Evolutionary conservation across 2,797 vertebrate species (phyloP).

Genomic region (Acanthurus leucopareius): DNA sequence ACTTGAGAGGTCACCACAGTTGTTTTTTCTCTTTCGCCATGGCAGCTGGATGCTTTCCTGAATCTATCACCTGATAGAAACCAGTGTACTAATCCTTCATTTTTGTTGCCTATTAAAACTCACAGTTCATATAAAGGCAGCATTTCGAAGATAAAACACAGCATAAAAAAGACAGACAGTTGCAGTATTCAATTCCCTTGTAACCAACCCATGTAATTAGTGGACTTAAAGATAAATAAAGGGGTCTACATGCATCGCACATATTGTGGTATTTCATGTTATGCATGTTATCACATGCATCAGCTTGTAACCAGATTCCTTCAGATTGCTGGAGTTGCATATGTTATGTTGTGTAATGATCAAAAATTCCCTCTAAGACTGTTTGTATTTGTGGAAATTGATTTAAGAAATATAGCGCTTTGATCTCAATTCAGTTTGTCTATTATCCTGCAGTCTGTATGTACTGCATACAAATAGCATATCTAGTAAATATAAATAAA

Average conservation of each 20-base stretch:
- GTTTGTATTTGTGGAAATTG: background rate
- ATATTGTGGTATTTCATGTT: background rate
- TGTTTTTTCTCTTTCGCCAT: constrained; percentile 40
- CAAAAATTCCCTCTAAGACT: background rate
- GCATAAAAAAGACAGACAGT: constrained; percentile 45
- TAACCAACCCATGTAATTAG: constrained; percentile 40
- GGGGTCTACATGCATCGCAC: constrained; percentile 2
- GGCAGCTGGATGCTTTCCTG: constrained; percentile 46
- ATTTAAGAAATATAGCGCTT: background rate
- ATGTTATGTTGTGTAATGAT: background rate
- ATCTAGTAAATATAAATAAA: too few species aligned
- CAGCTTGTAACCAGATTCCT: background rate
- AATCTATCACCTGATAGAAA: constrained; percentile 59
- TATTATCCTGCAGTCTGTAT: constrained; percentile 12
- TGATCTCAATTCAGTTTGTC: background rate
- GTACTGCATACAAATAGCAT: background rate
- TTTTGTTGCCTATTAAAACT: constrained; percentile 69
- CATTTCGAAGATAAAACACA: constrained; percentile 57
- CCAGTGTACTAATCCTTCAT: constrained; percentile 56
- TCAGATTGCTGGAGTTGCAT: background rate
- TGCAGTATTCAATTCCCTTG: constrained; percentile 19
- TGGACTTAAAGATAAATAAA: constrained; percentile 15
- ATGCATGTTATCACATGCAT: background rate
- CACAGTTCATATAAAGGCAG: constrained; percentile 59
- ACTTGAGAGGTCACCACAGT: constrained; percentile 52